These are phyloP conservation scores for Oryzias sinensis DNA, from an alignment of 2,797 vertebrate genomes.

Conservation along the genomic window DNA sequence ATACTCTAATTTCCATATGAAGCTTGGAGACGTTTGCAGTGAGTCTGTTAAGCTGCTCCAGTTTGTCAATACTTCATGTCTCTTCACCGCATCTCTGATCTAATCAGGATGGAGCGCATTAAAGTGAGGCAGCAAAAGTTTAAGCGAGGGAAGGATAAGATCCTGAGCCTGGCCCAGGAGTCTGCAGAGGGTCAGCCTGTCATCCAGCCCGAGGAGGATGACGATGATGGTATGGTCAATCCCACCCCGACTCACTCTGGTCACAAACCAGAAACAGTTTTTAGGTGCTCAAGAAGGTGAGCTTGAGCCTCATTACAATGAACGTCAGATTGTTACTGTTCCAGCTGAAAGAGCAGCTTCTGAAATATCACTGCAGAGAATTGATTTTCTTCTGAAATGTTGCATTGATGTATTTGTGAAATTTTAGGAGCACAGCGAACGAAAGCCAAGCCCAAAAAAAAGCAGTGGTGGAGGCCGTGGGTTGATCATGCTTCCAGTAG, in stretches of 20 bases:
- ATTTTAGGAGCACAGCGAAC: constrained; percentile 99
- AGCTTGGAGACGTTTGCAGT: constrained; percentile 44
- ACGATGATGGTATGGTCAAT: constrained; percentile 80
- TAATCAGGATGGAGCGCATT: constrained; percentile 96
- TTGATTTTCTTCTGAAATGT: constrained; percentile 58
- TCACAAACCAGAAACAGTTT: background rate
- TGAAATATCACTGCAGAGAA: constrained; percentile 26
- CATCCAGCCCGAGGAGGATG: constrained; percentile 82
- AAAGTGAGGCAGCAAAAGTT: constrained; percentile 98
- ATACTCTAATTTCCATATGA: constrained; percentile 51
- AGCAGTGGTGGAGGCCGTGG: constrained; percentile 99
- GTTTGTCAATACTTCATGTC: constrained; percentile 42
- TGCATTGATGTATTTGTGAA: constrained; percentile 91
- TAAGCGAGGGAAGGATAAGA: constrained; percentile 97
- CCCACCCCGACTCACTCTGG: constrained; percentile 7
- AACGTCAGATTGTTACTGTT: constrained; percentile 22
- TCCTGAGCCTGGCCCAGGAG: constrained; percentile 90
- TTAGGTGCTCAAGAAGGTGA: background rate
- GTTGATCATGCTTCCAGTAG: constrained; percentile 99
- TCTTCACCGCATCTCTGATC: constrained; percentile 66
- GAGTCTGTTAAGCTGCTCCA: constrained; percentile 31
- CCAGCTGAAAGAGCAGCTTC: constrained; percentile 10
- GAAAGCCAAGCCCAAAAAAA: constrained; percentile 99
- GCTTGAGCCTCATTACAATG: constrained; percentile 4
- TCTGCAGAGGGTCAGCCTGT: constrained; percentile 83